Percentiles rank a stretch among this genome's conserved stretches.
phyloP scores from a whole-genome alignment of 1,140 invertebrate species.

The Rhopalosiphum maidis region DNA sequence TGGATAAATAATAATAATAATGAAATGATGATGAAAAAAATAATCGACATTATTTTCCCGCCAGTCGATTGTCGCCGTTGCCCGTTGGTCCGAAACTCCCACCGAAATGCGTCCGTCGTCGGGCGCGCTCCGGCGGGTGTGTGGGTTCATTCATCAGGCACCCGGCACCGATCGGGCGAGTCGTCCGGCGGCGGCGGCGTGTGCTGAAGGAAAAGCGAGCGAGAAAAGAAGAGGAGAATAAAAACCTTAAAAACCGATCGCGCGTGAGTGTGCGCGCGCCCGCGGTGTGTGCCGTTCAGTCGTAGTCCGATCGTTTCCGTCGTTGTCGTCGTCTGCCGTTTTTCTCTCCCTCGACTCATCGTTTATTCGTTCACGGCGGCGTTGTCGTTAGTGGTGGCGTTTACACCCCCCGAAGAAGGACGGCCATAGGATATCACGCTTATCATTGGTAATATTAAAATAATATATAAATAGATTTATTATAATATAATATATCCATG shows the following conservation, averaged over 20 bases:
- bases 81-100: slow-evolving; percentile 34
- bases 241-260: slow-evolving; percentile 16
- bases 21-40: background rate
- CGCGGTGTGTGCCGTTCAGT: background rate
- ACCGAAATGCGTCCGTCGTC: background rate
- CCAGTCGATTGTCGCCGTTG: slow-evolving; percentile 5
- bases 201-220: background rate
- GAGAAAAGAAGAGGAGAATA: background rate
- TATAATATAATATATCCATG: background rate
- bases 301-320: slow-evolving; percentile 28
- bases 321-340: background rate
- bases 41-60: slow-evolving; percentile 23
- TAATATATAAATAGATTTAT: background rate
- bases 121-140: background rate
- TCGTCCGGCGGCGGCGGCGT: background rate
- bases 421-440: background rate
- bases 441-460: background rate
- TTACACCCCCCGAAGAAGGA: background rate
- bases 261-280: background rate
- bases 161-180: slow-evolving; percentile 30
- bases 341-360: background rate
- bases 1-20: slow-evolving; percentile 6
- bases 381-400: background rate
- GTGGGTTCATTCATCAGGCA: background rate
- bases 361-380: background rate